Evolutionary conservation across 2,113 vertebrate genomes (phyloP).

Genomic region (Rhinopomastus cyanomelas): DNA sequence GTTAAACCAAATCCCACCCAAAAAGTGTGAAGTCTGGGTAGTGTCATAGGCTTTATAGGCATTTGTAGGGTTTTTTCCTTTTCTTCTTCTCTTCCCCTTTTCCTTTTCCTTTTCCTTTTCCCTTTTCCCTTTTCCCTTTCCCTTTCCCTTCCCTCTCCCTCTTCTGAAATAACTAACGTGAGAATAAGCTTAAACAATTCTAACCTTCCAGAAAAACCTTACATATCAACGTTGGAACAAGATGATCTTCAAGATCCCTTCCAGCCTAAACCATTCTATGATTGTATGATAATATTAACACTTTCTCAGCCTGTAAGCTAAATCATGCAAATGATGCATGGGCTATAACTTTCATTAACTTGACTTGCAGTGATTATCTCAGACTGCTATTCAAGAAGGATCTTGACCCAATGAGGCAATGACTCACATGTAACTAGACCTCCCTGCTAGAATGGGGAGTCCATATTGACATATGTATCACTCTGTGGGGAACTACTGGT

Average conservation of each 20-base stretch:
- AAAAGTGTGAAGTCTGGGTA: neutral
- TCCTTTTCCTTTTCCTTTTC: too few species aligned
- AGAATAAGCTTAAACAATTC: neutral
- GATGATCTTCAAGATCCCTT: too few species aligned
- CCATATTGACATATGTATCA: neutral
- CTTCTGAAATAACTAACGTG: neutral
- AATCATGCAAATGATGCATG: neutral
- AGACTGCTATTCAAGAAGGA: neutral
- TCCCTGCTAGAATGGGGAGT: neutral
- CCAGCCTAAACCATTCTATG: too few species aligned
- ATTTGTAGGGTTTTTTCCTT: neutral
- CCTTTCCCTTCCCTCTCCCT: too few species aligned
- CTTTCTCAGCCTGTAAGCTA: neutral
- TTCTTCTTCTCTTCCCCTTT: too few species aligned
- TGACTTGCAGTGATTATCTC: neutral
- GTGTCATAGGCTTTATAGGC: neutral
- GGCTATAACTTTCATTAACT: neutral
- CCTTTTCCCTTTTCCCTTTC: too few species aligned
- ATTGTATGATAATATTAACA: neutral
- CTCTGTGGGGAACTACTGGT: rapidly evolving
- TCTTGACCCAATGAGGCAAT: neutral
- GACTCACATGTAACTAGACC: neutral
- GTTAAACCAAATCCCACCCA: neutral
- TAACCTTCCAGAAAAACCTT: neutral
- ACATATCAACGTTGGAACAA: neutral